phyloP scores from a whole-genome alignment of 2,888 invertebrate species.

The Sipunculus nudus region DNA sequence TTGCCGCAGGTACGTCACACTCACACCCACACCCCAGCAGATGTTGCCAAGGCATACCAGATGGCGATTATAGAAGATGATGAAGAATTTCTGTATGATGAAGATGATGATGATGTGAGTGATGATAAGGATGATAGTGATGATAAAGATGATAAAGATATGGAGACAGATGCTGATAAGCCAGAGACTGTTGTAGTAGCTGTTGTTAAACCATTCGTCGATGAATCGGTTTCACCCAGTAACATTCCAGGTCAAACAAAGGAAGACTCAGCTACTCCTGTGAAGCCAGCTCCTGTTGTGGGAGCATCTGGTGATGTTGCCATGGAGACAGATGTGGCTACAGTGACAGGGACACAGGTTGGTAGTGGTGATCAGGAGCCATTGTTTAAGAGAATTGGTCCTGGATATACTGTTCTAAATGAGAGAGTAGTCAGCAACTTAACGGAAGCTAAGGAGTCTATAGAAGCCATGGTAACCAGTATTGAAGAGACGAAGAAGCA shows the following conservation, averaged over 20 bases:
- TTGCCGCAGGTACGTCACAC: constrained; percentile 8
- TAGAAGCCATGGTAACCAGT: too few species aligned
- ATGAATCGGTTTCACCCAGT: too few species aligned
- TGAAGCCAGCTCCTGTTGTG: too few species aligned
- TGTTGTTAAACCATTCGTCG: too few species aligned
- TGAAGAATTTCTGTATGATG: neutral
- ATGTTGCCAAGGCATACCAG: neutral
- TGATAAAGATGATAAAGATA: neutral
- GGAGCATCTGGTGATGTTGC: neutral
- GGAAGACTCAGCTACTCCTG: too few species aligned
- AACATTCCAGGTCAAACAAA: too few species aligned
- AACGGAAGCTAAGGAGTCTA: too few species aligned
- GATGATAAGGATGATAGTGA: constrained; percentile 3
- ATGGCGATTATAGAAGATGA: neutral
- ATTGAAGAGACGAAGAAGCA: too few species aligned
- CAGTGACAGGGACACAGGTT: too few species aligned
- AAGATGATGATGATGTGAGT: neutral
- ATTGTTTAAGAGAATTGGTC: constrained; percentile 17
- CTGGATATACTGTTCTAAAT: constrained; percentile 14
- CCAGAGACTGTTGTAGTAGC: too few species aligned
- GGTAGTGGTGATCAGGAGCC: neutral
- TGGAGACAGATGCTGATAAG: too few species aligned
- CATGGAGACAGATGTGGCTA: constrained; percentile 16
- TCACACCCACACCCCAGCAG: neutral
- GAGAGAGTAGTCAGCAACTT: too few species aligned